Evolutionary conservation across 2,797 vertebrate species (phyloP), one percentile per base, ranked within the genome.

Genomic region (Caiman crocodilus): DNA sequence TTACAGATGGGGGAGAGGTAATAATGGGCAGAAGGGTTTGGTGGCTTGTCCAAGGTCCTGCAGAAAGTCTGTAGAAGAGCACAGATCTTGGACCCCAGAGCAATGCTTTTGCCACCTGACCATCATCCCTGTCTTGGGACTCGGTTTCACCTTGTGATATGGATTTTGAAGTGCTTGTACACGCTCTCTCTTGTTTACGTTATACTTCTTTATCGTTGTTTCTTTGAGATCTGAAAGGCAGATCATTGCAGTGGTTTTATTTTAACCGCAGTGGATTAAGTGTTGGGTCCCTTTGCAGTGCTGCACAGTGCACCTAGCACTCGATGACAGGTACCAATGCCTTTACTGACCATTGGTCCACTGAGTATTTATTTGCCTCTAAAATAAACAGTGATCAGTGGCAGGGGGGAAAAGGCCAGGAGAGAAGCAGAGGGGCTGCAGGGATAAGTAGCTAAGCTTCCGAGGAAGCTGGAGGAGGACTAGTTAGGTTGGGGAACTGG

Each of bases 41-140:
- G 60, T 61, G 95, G 89, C 93, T 88, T 90, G 76, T 90, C 91
- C 93, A 90, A 92, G 92, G 89, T 85, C 82, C 69, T 92, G 79
- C 71, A 88, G 89, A 89, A 61, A 92, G 76, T 77, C 12, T 89
- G 64, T 88, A 79, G 85, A 90, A 83, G 87, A 96, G 84, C 79
- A 7, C 79, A 86, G 76, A 74, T 83, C 65, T 1, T 2, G 56
- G 74, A 93, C 1, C 61, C 42, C 20, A 56, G 88, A 18, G 18
- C 21, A 69, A 4, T 26, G 56, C 56, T 56, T 88, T 84, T 84
- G 58, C 61, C 69, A 59, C 50, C 74, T n/a, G 79, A 75, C 58
- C 61, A 89, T 92, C 64, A 77, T 65, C 26, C 5, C 82, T 89
- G 32, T 58, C 67, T 87, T 69, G 60, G 23, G 23, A 61, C 28